Conservation (phyloP, 2,113 vertebrate species). For the Pelmatolapia mariae region DNA sequence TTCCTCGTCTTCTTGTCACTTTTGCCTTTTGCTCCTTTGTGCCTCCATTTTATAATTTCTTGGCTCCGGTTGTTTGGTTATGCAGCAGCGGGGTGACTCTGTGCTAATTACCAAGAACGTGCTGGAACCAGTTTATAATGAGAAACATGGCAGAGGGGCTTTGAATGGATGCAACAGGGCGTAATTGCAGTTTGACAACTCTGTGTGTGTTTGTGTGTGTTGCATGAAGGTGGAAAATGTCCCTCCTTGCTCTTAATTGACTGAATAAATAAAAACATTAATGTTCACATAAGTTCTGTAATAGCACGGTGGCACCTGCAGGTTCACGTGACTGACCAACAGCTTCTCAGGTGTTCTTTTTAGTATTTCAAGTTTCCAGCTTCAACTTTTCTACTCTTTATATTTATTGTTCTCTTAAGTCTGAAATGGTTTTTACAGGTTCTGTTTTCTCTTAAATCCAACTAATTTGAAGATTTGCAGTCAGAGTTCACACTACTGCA, state of each 20-base stretch:
- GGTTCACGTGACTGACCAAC: not conserved
- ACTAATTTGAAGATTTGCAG: not conserved
- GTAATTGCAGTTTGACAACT: not conserved
- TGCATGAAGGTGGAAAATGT: not conserved
- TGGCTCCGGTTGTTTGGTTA: conserved; percentile 1
- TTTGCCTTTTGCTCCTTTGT: not conserved
- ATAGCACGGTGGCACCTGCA: accelerated
- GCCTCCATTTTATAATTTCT: conserved; percentile 30
- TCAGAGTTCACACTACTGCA: not conserved
- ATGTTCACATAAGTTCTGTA: not conserved
- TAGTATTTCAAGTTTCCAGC: not conserved
- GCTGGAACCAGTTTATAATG: conserved; percentile 38
- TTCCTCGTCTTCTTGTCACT: not conserved
- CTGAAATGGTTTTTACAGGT: not conserved
- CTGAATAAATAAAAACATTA: not conserved
- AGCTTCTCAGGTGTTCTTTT: not conserved
- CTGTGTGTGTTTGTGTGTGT: not conserved
- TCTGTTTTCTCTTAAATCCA: not conserved
- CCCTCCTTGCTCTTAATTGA: not conserved
- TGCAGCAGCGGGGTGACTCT: conserved; percentile 13
- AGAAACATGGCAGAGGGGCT: conserved; percentile 49
- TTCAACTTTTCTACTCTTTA: not conserved
- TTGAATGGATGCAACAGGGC: conserved; percentile 44
- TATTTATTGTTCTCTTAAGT: not conserved
- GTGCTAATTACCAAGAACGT: conserved; percentile 1